These are phyloP conservation scores for Silvanus unidentatus DNA, from an alignment of 2,888 invertebrate genomes.

Conservation along the genomic window DNA sequence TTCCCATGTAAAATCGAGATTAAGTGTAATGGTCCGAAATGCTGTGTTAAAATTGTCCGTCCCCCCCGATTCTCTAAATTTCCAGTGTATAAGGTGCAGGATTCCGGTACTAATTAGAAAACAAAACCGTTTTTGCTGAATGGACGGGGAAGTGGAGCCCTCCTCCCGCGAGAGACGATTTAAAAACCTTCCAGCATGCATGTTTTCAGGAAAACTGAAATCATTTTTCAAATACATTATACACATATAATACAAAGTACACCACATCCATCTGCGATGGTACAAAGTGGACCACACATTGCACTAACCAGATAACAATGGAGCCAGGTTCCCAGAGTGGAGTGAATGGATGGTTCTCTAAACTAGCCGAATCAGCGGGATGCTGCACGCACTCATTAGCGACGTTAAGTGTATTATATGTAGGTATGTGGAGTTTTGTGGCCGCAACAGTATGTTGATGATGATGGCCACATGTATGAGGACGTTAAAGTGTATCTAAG, in stretches of 20 bases:
- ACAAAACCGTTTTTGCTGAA: constrained; percentile 24
- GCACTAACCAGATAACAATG: constrained; percentile 32
- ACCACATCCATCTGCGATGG: constrained; percentile 1
- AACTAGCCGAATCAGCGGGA: constrained; percentile 37
- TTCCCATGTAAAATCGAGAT: no score
- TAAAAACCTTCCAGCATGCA: no score
- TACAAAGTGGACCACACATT: constrained; percentile 40
- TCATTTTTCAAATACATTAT: no score
- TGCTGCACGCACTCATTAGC: constrained; percentile 45
- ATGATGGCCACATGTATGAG: no score
- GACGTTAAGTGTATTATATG: constrained; percentile 33
- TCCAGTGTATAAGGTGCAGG: no score
- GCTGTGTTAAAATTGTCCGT: constrained; percentile 5
- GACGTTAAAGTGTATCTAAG: no score
- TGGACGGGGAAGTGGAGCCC: constrained; percentile 23
- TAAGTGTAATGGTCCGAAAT: constrained; percentile 4
- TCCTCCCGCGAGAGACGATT: no score
- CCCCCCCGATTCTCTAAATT: constrained; percentile 12
- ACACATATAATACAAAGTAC: no score
- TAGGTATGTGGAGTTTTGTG: constrained; percentile 22
- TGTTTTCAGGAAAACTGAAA: no score
- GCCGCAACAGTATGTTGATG: constrained; percentile 1
- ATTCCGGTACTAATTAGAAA: constrained; percentile 22
- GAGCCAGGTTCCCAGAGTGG: constrained; percentile 32
- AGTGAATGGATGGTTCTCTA: constrained; percentile 19